Conservation (phyloP, 2,888 invertebrate genomes). For the Serripes groenlandicus region DNA sequence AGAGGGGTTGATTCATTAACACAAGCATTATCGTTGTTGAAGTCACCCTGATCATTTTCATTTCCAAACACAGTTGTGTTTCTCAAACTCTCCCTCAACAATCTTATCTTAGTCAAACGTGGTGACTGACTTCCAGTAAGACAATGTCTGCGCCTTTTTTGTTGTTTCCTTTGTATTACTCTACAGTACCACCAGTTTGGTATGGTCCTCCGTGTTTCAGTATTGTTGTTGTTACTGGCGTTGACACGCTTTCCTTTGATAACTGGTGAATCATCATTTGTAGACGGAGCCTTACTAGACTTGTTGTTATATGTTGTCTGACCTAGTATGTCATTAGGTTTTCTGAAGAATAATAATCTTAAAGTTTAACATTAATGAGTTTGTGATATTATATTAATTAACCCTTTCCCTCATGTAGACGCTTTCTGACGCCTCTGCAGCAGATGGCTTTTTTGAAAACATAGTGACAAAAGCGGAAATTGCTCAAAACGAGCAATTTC, state of each 20-base stretch:
- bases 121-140: constrained; percentile 12
- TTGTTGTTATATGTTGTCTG: neutral
- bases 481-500: no score
- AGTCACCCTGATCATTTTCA: no score
- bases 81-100: constrained; percentile 5
- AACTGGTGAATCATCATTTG: neutral
- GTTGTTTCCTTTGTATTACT: neutral
- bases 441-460: no score
- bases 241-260: neutral
- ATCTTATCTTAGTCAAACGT: constrained; percentile 9
- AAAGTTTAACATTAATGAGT: neutral
- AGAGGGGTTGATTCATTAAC: neutral
- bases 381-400: no score
- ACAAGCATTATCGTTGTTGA: no score
- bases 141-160: neutral
- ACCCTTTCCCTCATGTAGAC: no score
- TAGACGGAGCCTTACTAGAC: neutral
- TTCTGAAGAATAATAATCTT: no score
- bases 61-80: neutral
- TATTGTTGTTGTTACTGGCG: neutral
- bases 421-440: no score
- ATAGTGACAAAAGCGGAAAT: no score
- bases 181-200: constrained; percentile 10
- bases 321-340: neutral
- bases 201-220: neutral